phyloP scores from a whole-genome alignment of 30 jellyfish, hydroid and myxozoan species.

The Aurelia aurita region DNA sequence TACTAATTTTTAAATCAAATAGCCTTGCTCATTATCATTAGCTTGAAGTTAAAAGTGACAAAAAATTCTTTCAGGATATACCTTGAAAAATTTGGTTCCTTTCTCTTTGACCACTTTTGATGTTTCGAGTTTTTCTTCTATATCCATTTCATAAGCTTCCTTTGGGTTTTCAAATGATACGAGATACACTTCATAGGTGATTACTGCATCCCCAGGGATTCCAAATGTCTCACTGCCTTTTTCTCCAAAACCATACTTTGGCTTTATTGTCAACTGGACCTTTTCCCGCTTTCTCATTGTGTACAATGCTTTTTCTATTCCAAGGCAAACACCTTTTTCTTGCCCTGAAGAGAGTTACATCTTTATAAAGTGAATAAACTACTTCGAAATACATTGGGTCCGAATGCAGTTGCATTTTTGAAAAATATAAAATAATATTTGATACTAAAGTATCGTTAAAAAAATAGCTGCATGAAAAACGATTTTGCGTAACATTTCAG shows the following conservation, averaged over 20 bases:
- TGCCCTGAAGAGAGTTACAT: constrained; percentile 21
- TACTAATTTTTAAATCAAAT: too few species aligned
- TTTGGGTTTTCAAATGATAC: constrained; percentile 81
- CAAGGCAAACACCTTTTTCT: constrained; percentile 75
- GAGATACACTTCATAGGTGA: constrained; percentile 82
- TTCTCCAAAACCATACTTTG: constrained; percentile 80
- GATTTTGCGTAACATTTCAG: too few species aligned
- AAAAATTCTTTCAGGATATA: neutral
- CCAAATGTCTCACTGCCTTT: constrained; percentile 77
- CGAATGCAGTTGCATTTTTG: too few species aligned
- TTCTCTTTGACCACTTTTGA: constrained; percentile 74
- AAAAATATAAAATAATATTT: too few species aligned
- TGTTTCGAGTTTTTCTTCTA: constrained; percentile 73
- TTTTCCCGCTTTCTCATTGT: constrained; percentile 89
- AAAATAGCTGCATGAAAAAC: too few species aligned
- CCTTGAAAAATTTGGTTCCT: constrained; percentile 67
- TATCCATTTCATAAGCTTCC: constrained; percentile 89
- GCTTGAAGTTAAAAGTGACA: too few species aligned
- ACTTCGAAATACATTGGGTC: too few species aligned
- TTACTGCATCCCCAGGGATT: constrained; percentile 84
- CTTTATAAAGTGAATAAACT: too few species aligned
- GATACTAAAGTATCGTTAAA: too few species aligned
- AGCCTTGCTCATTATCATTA: too few species aligned
- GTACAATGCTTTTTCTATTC: constrained; percentile 83
- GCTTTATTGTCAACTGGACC: constrained; percentile 48